These are phyloP conservation scores for Microctonus aethiopoides DNA, from an alignment of 2,888 invertebrate genomes.

Conservation along the genomic window DNA sequence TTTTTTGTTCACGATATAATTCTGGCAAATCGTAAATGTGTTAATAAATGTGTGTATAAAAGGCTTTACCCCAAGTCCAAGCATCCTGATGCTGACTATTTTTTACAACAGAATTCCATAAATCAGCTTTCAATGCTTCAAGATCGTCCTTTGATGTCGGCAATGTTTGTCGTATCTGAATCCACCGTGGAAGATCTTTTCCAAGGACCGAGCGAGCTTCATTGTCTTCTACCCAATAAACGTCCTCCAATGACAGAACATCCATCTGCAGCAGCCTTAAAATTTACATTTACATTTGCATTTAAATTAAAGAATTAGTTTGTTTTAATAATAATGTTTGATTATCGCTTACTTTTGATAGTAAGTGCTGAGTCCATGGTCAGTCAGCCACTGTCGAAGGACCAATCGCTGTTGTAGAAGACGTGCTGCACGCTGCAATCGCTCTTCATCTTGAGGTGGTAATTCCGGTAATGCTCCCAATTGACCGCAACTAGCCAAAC, in stretches of 20 bases:
- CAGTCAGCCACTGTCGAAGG: slow-evolving; percentile 85
- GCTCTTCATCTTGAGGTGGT: slow-evolving; percentile 85
- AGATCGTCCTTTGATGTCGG: slow-evolving; percentile 85
- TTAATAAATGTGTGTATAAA: not conserved
- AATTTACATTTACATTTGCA: slow-evolving; percentile 30
- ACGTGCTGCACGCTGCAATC: slow-evolving; percentile 83
- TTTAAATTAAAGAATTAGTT: not conserved
- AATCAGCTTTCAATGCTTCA: slow-evolving; percentile 81
- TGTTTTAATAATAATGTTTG: not conserved
- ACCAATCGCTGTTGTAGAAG: slow-evolving; percentile 86
- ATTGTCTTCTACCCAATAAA: slow-evolving; percentile 89
- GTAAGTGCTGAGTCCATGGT: slow-evolving; percentile 78
- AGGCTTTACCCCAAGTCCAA: slow-evolving; percentile 83
- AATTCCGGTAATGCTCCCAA: slow-evolving; percentile 84
- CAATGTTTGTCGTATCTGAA: slow-evolving; percentile 81
- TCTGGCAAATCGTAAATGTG: too few relatives aligned
- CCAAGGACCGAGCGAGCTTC: slow-evolving; percentile 81
- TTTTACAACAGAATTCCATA: slow-evolving; percentile 89
- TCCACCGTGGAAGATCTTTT: slow-evolving; percentile 84
- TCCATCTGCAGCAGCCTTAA: slow-evolving; percentile 79
- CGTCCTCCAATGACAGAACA: slow-evolving; percentile 88
- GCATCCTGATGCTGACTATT: slow-evolving; percentile 88
- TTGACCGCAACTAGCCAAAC: slow-evolving; percentile 83
- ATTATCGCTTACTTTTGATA: slow-evolving; percentile 73
- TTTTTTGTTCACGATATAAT: too few relatives aligned